These are phyloP conservation scores for Drosophila siamana DNA, from an alignment of 2,888 invertebrate species.

Conservation along the genomic window DNA sequence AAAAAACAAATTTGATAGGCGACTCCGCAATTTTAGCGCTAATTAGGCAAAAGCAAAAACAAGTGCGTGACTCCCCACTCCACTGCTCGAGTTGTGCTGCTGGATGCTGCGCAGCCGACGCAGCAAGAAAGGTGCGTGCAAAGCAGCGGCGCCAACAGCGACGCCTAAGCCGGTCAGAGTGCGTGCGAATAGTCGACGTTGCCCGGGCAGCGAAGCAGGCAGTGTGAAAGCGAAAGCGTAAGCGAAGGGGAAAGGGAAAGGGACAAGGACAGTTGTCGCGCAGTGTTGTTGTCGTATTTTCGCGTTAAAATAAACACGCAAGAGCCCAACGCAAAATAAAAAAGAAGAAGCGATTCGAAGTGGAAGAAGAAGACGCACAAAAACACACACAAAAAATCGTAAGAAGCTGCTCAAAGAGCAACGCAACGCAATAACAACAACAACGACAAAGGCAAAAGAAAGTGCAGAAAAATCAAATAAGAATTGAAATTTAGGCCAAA, in stretches of 20 bases:
- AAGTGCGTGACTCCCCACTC: slow-evolving; percentile 29
- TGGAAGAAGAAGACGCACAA: slow-evolving; percentile 7
- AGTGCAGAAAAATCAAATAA: slow-evolving; percentile 60
- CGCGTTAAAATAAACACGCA: slow-evolving; percentile 67
- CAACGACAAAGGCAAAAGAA: slow-evolving; percentile 16
- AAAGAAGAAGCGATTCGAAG: slow-evolving; percentile 9
- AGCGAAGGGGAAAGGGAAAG: neutral
- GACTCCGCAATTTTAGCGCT: slow-evolving; percentile 32
- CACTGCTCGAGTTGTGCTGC: slow-evolving; percentile 3
- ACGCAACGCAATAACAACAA: neutral
- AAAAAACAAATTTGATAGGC: slow-evolving; percentile 11
- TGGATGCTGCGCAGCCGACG: slow-evolving; percentile 52
- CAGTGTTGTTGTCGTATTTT: slow-evolving; percentile 33
- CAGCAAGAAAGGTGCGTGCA: slow-evolving; percentile 46
- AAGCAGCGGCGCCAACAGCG: slow-evolving; percentile 26
- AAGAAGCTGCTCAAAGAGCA: slow-evolving; percentile 36
- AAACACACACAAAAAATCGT: slow-evolving; percentile 28
- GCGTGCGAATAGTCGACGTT: slow-evolving; percentile 47
- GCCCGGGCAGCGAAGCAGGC: slow-evolving; percentile 27
- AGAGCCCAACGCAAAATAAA: slow-evolving; percentile 6
- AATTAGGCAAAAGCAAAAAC: slow-evolving; percentile 43
- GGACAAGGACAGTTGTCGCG: slow-evolving; percentile 25
- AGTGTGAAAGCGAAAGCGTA: neutral
- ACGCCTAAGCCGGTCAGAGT: slow-evolving; percentile 48
- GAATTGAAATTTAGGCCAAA: slow-evolving; percentile 79